Evolutionary conservation across 2,888 invertebrate species (phyloP).

Genomic region (Leucophenga maculata): DNA sequence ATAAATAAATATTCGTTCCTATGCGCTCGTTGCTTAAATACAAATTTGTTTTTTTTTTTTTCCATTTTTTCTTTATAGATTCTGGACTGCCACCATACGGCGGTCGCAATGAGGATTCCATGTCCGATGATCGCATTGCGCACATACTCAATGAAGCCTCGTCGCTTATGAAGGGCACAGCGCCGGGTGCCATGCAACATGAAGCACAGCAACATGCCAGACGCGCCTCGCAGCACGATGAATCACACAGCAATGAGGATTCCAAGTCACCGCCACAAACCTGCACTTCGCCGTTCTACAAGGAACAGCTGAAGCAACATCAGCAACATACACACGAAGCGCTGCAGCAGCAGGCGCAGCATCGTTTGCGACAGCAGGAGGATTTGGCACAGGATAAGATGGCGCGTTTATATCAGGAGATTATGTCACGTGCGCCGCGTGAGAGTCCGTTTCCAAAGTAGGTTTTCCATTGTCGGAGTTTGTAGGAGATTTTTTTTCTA

Average conservation of each 20-base stretch:
- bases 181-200: slow-evolving; percentile 44
- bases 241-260: slow-evolving; percentile 84
- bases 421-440: slow-evolving; percentile 87
- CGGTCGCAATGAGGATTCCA: slow-evolving; percentile 82
- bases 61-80: slow-evolving; percentile 73
- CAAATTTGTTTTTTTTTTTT: not conserved
- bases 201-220: slow-evolving; percentile 73
- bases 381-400: slow-evolving; percentile 98
- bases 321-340: slow-evolving; percentile 48
- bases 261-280: slow-evolving; percentile 86
- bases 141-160: slow-evolving; percentile 95
- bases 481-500: not conserved
- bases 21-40: not conserved
- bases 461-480: slow-evolving; percentile 57
- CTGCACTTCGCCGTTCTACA: slow-evolving; percentile 87
- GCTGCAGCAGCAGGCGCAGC: slow-evolving; percentile 72
- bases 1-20: slow-evolving; percentile 1
- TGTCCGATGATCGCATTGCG: slow-evolving; percentile 92
- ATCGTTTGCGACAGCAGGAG: slow-evolving; percentile 71
- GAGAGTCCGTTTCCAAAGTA: slow-evolving; percentile 88
- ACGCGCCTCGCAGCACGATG: slow-evolving; percentile 74
- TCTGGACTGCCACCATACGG: slow-evolving; percentile 86
- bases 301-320: slow-evolving; percentile 76
- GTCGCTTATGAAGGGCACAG: slow-evolving; percentile 83
- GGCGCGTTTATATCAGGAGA: slow-evolving; percentile 93